Evolutionary conservation across 2,797 vertebrate species (phyloP).

Genomic region (Periparus ater): DNA sequence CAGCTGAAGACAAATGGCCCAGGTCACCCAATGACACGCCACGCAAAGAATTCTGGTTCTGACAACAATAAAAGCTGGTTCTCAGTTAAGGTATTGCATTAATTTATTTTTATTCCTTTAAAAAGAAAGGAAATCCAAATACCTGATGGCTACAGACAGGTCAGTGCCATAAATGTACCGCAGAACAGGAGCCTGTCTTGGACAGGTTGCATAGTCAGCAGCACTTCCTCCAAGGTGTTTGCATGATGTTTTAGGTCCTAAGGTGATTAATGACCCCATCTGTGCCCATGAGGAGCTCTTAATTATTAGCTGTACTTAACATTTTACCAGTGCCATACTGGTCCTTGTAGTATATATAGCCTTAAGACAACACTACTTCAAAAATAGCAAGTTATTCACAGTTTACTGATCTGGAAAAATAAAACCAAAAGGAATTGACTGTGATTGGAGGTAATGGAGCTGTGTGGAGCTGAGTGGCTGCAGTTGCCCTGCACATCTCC

Average conservation of each 20-base stretch:
- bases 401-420: slow-evolving; percentile 10
- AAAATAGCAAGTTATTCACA: slow-evolving; percentile 19
- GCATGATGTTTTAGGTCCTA: neutral
- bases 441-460: slow-evolving; percentile 24
- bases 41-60: neutral
- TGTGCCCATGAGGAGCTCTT: neutral
- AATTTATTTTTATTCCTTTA: slow-evolving; percentile 60
- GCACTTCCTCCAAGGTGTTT: slow-evolving; percentile 44
- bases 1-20: neutral
- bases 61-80: neutral
- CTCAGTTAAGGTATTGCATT: slow-evolving; percentile 36
- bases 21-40: neutral
- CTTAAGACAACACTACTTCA: slow-evolving; percentile 21
- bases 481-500: neutral
- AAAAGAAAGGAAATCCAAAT: slow-evolving; percentile 65
- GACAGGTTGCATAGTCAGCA: slow-evolving; percentile 68
- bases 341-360: neutral
- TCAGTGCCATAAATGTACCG: slow-evolving; percentile 46
- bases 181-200: slow-evolving; percentile 42
- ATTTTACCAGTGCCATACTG: neutral
- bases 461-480: neutral
- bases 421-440: neutral
- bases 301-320: neutral
- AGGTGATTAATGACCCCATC: neutral
- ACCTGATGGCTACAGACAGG: slow-evolving; percentile 56